Conservation (phyloP, 2,797 vertebrate genomes). For the Synanceia verrucosa region DNA sequence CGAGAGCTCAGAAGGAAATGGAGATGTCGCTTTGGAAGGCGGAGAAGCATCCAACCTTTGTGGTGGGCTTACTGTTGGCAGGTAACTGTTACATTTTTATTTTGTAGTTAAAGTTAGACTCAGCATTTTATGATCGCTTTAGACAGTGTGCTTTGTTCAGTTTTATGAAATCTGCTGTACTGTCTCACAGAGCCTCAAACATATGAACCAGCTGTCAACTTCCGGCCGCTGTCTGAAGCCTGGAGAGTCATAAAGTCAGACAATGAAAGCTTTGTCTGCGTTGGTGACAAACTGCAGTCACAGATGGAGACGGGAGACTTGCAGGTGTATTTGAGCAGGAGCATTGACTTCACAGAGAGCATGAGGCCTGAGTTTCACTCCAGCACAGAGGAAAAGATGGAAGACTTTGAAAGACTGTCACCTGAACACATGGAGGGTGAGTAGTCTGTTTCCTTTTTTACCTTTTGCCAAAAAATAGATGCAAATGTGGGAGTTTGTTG, state of each 20-base stretch:
- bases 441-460: slow-evolving; percentile 2
- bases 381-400: slow-evolving; percentile 4
- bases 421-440: slow-evolving; percentile 66
- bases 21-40: slow-evolving; percentile 79
- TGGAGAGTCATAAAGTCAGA: slow-evolving; percentile 61
- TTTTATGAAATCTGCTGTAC: slow-evolving; percentile 3
- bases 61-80: slow-evolving; percentile 78
- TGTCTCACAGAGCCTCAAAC: slow-evolving; percentile 77
- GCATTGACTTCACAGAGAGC: slow-evolving; percentile 62
- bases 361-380: slow-evolving; percentile 27
- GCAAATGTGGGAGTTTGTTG: background rate
- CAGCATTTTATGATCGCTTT: background rate
- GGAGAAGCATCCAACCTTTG: slow-evolving; percentile 81
- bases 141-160: background rate
- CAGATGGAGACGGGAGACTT: background rate
- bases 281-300: background rate
- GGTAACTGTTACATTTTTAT: slow-evolving; percentile 83
- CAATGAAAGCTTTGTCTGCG: slow-evolving; percentile 19
- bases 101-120: background rate
- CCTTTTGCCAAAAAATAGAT: background rate
- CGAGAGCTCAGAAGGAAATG: slow-evolving; percentile 66
- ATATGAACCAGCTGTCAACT: slow-evolving; percentile 46
- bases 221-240: slow-evolving; percentile 73
- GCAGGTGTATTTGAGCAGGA: slow-evolving; percentile 12
- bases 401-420: slow-evolving; percentile 66